Base-by-base conservation (phyloP, 2,797 vertebrate species). In the Clarias platycephalus region DNA sequence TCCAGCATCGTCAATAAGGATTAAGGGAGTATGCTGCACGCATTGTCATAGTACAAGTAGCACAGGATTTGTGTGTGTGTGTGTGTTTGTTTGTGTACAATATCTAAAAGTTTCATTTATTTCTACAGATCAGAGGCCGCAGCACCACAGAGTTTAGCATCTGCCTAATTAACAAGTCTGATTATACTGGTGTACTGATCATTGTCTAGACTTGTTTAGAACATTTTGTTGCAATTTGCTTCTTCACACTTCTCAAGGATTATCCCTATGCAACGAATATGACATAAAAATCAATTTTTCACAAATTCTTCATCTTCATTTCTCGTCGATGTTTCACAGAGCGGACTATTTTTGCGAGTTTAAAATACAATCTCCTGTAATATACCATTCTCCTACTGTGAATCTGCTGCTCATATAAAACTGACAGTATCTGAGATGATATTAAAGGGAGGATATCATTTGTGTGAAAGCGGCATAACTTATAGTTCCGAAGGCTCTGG, bases 371-470 rank as follows among this genome's bases (percentile, higher is more conserved):
- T 80, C 58, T 86, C 58, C 22, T 64, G 53, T 70, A 74, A 77
- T 63, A 75, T 60, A 81, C 40, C 63, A 24, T 3, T 83, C 4
- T 22, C 12, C 66, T 80, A 82, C 34, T 87, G 76, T 34, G 67
- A 88, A 86, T 71, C 80, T 55, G 68, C 74, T 81, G 55, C 80
- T 71, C n/a, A 28, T 75, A 87, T 83, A 86, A 87, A 89, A 82
- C 84, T 80, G 84, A 83, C 87, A 88, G 83, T 81, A 83, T 85
- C 80, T 71, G 80, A 86, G 81, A 84, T 84, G 75, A 85, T 72
- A 88, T 83, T 89, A 81, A 87, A 90, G 83, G 82, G 76, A 85
- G 81, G 83, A 83, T 84, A 86, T 87, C 60, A 88, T 89, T 87
- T 86, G 83, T 85, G 86, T 78, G 78, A 63, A 78, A 83, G 62